Conservation (phyloP, 35 echinoderm and acorn worm species). For the Apostichopus parvimensis region DNA sequence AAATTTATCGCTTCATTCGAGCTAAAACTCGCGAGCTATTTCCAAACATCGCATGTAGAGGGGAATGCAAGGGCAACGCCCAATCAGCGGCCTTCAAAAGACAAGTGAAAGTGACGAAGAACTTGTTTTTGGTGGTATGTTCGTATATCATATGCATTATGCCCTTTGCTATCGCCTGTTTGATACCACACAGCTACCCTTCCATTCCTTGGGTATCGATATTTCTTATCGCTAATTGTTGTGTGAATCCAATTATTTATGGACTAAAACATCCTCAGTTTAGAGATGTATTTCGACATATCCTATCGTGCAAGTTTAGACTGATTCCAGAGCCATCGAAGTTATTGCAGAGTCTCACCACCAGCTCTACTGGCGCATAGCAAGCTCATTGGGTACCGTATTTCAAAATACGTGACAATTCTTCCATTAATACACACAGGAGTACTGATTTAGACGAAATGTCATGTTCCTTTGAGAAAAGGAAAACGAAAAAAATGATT, state of each 20-base stretch:
- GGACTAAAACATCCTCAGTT: constrained; percentile 39
- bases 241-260: constrained; percentile 69
- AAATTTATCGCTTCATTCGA: constrained; percentile 49
- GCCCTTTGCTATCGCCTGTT: background rate
- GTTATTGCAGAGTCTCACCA: constrained; percentile 15
- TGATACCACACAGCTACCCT: background rate
- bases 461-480: too few relatives aligned
- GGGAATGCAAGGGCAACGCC: too few relatives aligned
- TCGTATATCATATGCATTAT: background rate
- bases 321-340: constrained; percentile 19
- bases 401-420: too few relatives aligned
- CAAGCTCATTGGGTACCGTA: too few relatives aligned
- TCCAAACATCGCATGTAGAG: background rate
- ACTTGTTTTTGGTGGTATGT: background rate
- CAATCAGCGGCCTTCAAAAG: constrained; percentile 13
- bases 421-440: too few relatives aligned
- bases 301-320: background rate
- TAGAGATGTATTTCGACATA: background rate
- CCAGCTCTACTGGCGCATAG: background rate
- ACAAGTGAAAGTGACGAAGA: constrained; percentile 19
- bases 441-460: too few relatives aligned
- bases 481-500: too few relatives aligned
- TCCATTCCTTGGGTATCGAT: background rate
- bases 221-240: constrained; percentile 41
- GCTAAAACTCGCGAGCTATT: background rate